These are phyloP conservation scores for Neoaliturus tenellus DNA, from an alignment of 2,888 invertebrate species.

Conservation along the genomic window DNA sequence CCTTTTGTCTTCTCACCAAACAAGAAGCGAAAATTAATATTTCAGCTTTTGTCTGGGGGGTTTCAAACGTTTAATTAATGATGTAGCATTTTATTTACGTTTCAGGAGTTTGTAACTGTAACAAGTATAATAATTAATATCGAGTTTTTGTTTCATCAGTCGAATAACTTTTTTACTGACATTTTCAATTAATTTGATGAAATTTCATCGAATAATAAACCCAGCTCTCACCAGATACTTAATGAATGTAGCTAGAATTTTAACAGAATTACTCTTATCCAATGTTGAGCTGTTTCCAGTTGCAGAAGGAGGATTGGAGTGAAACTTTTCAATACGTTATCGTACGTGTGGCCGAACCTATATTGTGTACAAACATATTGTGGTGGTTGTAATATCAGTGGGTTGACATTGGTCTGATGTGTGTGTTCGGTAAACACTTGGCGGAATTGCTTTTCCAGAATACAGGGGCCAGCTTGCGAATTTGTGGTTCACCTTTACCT, in stretches of 20 bases:
- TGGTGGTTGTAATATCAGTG: not conserved
- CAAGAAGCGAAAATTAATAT: slow-evolving; percentile 30
- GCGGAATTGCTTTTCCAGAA: not conserved
- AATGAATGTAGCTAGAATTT: too few species aligned
- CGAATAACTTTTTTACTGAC: too few species aligned
- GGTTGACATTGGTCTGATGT: slow-evolving; percentile 28
- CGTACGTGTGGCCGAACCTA: not conserved
- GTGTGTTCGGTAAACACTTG: slow-evolving; percentile 4
- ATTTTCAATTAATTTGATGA: too few species aligned
- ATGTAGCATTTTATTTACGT: slow-evolving; percentile 8
- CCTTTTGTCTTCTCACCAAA: slow-evolving; percentile 26
- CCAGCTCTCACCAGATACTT: too few species aligned
- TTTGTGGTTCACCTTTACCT: too few species aligned
- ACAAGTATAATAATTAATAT: not conserved
- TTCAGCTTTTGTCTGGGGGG: slow-evolving; percentile 22
- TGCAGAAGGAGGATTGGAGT: not conserved
- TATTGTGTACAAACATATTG: slow-evolving; percentile 7
- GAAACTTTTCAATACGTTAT: not conserved
- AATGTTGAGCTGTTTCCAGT: not conserved
- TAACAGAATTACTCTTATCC: too few species aligned
- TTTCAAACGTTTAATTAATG: slow-evolving; percentile 26
- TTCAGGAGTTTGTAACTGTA: not conserved
- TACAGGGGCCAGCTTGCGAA: not conserved
- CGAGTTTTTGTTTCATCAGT: too few species aligned
- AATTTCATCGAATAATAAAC: too few species aligned